Conservation (phyloP, 2,113 vertebrate genomes). For the Ailurus styani region DNA sequence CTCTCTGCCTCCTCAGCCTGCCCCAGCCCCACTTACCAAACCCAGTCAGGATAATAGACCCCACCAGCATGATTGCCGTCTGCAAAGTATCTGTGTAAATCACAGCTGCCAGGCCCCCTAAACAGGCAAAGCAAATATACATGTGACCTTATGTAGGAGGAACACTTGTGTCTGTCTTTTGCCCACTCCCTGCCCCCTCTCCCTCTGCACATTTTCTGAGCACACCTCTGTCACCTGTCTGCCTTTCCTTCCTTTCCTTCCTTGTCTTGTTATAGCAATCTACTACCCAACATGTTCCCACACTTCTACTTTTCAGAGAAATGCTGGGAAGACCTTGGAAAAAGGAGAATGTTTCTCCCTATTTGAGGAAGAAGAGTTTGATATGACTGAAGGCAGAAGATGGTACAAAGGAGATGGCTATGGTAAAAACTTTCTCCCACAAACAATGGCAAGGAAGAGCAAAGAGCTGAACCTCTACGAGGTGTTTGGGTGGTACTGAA, state of each 20-base stretch:
- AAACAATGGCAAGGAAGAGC: neutral
- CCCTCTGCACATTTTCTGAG: neutral
- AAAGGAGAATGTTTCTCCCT: neutral
- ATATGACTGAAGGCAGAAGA: neutral
- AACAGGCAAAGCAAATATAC: constrained; percentile 9
- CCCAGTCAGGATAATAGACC: constrained; percentile 92
- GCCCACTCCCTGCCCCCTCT: neutral
- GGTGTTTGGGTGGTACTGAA: neutral
- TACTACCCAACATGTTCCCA: neutral
- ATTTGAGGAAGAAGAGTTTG: neutral
- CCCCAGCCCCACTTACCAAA: constrained; percentile 86
- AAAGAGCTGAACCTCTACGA: neutral
- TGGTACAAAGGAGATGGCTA: neutral
- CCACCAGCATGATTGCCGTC: constrained; percentile 93
- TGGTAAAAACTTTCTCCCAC: neutral
- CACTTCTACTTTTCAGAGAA: neutral
- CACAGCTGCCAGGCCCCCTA: constrained; percentile 96
- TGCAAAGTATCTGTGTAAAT: constrained; percentile 98
- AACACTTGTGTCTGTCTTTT: neutral
- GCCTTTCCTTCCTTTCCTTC: neutral
- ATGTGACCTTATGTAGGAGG: neutral
- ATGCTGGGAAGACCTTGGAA: neutral
- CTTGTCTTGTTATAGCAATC: neutral
- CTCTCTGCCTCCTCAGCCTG: neutral
- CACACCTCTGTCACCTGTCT: neutral